Conservation (phyloP, 1,140 invertebrate species). For the Bombus sibiricus region DNA sequence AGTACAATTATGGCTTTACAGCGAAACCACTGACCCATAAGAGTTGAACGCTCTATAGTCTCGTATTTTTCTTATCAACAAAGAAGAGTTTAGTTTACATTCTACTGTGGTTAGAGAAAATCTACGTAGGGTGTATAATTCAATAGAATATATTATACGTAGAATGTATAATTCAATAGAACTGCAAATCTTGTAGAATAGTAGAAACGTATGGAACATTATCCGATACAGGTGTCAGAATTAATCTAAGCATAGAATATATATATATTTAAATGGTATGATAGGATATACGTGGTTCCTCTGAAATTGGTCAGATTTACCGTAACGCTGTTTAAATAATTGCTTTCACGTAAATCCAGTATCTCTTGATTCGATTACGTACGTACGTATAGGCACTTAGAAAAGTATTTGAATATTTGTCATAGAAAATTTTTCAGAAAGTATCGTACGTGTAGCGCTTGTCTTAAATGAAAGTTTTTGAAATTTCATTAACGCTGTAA, state of each 20-base stretch:
- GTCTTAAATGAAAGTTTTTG: not conserved
- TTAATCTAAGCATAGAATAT: not conserved
- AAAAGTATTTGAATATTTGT: not conserved
- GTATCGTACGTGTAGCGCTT: not conserved
- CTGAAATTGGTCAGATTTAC: slow-evolving; percentile 12
- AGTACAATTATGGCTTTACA: not conserved
- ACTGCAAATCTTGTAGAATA: not conserved
- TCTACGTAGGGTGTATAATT: not conserved
- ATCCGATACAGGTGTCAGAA: not conserved
- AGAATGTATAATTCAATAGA: not conserved
- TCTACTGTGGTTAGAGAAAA: not conserved
- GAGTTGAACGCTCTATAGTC: no score
- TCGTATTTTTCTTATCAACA: no score
- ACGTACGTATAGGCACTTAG: not conserved
- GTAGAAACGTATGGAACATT: not conserved
- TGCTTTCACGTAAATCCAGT: slow-evolving; percentile 35
- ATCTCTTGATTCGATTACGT: slow-evolving; percentile 19
- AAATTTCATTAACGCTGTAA: no score
- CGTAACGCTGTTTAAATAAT: slow-evolving; percentile 44
- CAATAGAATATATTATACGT: not conserved
- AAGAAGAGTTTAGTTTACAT: not conserved
- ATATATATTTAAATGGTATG: not conserved
- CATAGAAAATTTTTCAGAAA: not conserved
- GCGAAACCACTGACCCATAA: not conserved
- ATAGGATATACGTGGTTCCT: not conserved